Conservation (phyloP, 2,888 invertebrate species). For the Drosophila macrospina region DNA sequence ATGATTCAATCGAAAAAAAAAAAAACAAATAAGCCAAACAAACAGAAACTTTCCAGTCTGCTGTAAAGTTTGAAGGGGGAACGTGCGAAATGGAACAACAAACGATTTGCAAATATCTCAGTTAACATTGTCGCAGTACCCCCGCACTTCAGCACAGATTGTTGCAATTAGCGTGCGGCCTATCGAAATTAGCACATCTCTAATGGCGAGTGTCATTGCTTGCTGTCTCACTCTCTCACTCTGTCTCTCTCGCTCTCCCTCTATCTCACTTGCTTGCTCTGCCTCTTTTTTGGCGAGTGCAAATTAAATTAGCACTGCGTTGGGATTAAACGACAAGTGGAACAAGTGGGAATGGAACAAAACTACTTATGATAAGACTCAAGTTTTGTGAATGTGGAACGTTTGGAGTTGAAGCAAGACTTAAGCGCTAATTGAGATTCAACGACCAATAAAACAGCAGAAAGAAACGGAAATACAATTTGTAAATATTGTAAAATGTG, state of each 20-base stretch:
- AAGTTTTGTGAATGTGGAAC: too few species aligned
- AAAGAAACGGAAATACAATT: too few species aligned
- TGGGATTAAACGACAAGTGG: background rate
- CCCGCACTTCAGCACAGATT: slow-evolving; percentile 31
- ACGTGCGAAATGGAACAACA: slow-evolving; percentile 48
- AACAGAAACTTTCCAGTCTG: slow-evolving; percentile 67
- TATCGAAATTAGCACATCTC: slow-evolving; percentile 72
- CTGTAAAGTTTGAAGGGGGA: slow-evolving; percentile 38
- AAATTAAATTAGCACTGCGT: slow-evolving; percentile 65
- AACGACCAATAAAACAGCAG: too few species aligned
- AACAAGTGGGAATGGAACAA: background rate
- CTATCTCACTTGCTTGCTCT: background rate
- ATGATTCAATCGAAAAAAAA: slow-evolving; percentile 33
- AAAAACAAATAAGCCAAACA: background rate
- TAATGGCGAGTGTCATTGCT: slow-evolving; percentile 45
- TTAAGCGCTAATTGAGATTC: too few species aligned
- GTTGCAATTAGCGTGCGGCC: slow-evolving; percentile 61
- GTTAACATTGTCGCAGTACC: background rate
- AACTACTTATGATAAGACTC: slow-evolving; percentile 2
- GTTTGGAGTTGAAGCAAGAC: too few species aligned
- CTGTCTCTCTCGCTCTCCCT: slow-evolving; percentile 1
- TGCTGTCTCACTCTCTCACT: background rate
- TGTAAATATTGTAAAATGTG: slow-evolving; percentile 1
- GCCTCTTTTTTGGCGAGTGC: slow-evolving; percentile 24
- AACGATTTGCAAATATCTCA: slow-evolving; percentile 24